Evolutionary conservation across 2,113 vertebrate species (phyloP), one percentile per base, ranked within the genome.

Genomic region (Corythornis madagascariensis): DNA sequence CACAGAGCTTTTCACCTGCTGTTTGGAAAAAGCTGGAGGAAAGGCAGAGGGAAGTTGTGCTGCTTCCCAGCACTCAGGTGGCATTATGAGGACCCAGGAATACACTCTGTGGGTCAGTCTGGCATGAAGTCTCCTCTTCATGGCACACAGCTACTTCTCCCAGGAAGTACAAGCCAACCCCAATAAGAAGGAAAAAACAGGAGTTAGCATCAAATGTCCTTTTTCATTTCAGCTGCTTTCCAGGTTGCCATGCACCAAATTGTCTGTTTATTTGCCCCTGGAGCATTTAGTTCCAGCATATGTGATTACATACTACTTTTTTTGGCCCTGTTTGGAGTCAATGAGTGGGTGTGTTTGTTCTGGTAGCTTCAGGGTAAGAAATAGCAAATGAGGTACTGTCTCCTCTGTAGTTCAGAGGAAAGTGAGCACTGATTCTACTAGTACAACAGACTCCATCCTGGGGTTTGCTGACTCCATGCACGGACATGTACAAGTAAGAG

Each of bases 341-440:
- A 19, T 57, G 84, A 92, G 83, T 86, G 94, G 80, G 77, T 90
- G 76, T 91, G 83, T 95, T 94, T 90, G 74, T 72, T 90, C 81
- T 87, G 70, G 35, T 91, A 95, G 90, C 95, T 95, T 83, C 88
- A 94, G 90, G 92, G 83, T 73, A 74, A 88, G 59, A 86, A 92
- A 78, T 78, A 95, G 86, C 65, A 90, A 25, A 86, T 77, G 76
- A 81, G 38, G 81, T 95, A 69, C 86, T 6, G 7, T 74, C 74
- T 93, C 45, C 59, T 90, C 67, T 94, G 69, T 87, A 82, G 66
- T 2, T 87, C 78, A 52, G 88, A 94, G 74, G 79, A 91, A 89
- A 75, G 72, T 26, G 57, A 94, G 33, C 2, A 2, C 52, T 59
- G 29, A 52, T 88, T 90, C 74, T 86, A 57, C 81, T 86, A 81